Evolutionary conservation across 2,797 vertebrate species (phyloP).

Genomic region (Lemur catta): DNA sequence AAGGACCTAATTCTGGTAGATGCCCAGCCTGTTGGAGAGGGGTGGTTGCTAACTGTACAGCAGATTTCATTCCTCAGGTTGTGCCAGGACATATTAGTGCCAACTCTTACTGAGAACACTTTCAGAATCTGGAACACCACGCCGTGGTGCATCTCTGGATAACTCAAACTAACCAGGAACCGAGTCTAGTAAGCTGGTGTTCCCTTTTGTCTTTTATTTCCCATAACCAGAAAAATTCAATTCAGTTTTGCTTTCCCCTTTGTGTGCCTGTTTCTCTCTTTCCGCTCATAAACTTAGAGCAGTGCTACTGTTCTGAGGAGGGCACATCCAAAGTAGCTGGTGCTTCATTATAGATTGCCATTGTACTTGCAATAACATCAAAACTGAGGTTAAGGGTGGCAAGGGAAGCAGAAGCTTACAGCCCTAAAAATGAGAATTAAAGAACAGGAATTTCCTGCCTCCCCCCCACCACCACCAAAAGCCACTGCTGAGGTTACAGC

Average conservation of each 20-base stretch:
- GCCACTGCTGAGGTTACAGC: slow-evolving; percentile 57
- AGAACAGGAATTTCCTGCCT: not conserved
- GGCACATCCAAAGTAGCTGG: not conserved
- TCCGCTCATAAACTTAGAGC: not conserved
- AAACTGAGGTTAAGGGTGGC: not conserved
- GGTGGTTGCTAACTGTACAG: not conserved
- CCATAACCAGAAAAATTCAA: slow-evolving; percentile 12
- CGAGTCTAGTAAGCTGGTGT: not conserved
- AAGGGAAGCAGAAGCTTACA: slow-evolving; percentile 10
- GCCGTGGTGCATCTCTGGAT: not conserved
- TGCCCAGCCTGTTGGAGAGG: not conserved
- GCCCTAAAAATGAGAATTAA: slow-evolving; percentile 44
- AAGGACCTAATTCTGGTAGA: not conserved
- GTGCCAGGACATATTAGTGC: not conserved
- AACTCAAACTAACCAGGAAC: not conserved
- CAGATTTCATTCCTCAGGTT: not conserved
- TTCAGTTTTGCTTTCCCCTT: not conserved
- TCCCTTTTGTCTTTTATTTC: not conserved
- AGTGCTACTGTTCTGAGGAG: not conserved
- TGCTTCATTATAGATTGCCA: not conserved
- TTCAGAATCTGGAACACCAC: not conserved
- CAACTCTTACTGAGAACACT: not conserved
- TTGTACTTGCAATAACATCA: slow-evolving; percentile 43
- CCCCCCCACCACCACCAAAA: not conserved
- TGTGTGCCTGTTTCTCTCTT: not conserved